These are phyloP conservation scores for Noctuana brunneofusca DNA, from an alignment of 2,888 invertebrate species.

Conservation along the genomic window DNA sequence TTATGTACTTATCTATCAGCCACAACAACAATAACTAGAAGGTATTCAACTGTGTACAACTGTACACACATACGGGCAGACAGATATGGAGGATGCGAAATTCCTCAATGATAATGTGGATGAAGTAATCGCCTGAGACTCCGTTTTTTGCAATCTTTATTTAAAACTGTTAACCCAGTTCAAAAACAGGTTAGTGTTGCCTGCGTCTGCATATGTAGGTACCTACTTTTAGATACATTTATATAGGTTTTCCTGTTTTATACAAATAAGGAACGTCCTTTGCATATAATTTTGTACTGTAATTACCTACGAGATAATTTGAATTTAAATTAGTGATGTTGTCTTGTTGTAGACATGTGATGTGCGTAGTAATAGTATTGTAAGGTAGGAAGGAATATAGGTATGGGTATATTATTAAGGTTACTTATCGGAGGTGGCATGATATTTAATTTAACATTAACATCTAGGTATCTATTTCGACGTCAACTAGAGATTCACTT, in stretches of 20 bases:
- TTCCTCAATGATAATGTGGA: constrained; percentile 31
- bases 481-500: too few species aligned
- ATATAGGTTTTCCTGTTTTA: constrained; percentile 43
- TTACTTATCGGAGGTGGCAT: constrained; percentile 1
- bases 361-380: constrained; percentile 19
- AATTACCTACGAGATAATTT: constrained; percentile 33
- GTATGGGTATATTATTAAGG: not conserved
- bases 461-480: too few species aligned
- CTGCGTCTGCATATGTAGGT: constrained; percentile 13
- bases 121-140: constrained; percentile 35
- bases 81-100: constrained; percentile 21
- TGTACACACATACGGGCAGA: not conserved
- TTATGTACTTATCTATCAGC: too few species aligned
- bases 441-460: not conserved
- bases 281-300: constrained; percentile 35
- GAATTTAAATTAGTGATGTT: constrained; percentile 23
- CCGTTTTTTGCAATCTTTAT: constrained; percentile 36
- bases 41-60: too few species aligned
- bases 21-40: too few species aligned
- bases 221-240: constrained; percentile 29
- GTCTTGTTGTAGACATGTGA: constrained; percentile 15
- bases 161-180: constrained; percentile 39
- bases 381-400: constrained; percentile 1
- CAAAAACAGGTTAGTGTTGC: constrained; percentile 37
- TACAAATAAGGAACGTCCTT: constrained; percentile 38